phyloP scores from a whole-genome alignment of 2,888 invertebrate genomes.

The Amiota communis region DNA sequence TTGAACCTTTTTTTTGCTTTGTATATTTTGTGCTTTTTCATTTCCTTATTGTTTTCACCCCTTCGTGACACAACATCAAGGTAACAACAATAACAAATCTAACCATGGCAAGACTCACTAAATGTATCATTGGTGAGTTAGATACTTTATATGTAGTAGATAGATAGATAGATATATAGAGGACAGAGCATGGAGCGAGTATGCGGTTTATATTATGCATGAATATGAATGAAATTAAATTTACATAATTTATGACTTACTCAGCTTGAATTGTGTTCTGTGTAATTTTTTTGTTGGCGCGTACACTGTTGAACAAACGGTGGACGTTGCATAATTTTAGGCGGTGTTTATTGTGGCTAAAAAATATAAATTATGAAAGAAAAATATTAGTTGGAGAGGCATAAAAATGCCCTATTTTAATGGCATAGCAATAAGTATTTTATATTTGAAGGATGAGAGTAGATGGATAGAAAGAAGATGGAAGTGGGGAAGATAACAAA shows the following conservation, averaged over 20 bases:
- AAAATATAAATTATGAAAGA: slow-evolving; percentile 63
- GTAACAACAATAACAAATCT: too few relatives aligned
- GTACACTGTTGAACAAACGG: slow-evolving; percentile 11
- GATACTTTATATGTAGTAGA: too few relatives aligned
- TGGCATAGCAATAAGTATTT: too few relatives aligned
- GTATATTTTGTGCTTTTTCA: slow-evolving; percentile 10
- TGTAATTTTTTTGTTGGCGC: too few relatives aligned
- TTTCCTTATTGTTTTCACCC: not conserved
- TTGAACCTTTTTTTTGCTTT: slow-evolving; percentile 31
- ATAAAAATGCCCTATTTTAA: too few relatives aligned
- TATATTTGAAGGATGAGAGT: too few relatives aligned
- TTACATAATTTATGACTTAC: slow-evolving; percentile 66
- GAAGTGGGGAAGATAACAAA: too few relatives aligned
- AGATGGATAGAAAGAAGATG: too few relatives aligned
- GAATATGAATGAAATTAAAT: slow-evolving; percentile 55
- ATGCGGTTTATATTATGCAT: slow-evolving; percentile 22
- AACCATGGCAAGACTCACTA: too few relatives aligned
- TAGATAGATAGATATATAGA: too few relatives aligned
- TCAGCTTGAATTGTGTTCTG: slow-evolving; percentile 53
- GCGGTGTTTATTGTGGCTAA: slow-evolving; percentile 65
- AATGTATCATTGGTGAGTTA: too few relatives aligned
- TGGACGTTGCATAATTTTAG: slow-evolving; percentile 63
- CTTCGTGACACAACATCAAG: too few relatives aligned
- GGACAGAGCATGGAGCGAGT: not conserved
- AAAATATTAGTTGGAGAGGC: slow-evolving; percentile 35